phyloP scores from a whole-genome alignment of 2,113 vertebrate species.

The Notothenia rossii region DNA sequence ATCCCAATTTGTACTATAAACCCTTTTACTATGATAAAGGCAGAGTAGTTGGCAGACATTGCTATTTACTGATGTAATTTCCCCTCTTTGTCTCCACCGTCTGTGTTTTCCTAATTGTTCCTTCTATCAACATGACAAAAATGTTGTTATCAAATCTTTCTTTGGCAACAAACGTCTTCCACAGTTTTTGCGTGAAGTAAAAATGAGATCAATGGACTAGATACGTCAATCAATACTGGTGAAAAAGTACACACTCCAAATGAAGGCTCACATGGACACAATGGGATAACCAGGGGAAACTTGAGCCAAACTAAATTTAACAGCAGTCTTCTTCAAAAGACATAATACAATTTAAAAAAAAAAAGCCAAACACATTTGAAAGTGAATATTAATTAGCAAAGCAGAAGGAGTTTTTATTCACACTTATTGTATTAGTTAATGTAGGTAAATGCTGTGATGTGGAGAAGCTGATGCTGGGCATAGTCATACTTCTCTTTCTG shows the following conservation, averaged over 20 bases:
- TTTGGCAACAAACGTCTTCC: background rate
- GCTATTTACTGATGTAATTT: too few relatives aligned
- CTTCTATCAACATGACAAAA: background rate
- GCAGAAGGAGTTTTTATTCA: background rate
- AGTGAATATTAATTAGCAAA: background rate
- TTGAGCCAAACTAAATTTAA: background rate
- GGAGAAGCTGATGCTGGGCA: conserved; percentile 17
- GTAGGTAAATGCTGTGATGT: conserved; percentile 16
- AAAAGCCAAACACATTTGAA: background rate
- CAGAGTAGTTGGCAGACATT: too few relatives aligned
- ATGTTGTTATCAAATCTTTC: background rate
- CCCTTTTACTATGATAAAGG: too few relatives aligned
- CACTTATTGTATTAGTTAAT: background rate
- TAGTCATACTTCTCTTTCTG: conserved; percentile 4
- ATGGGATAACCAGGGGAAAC: background rate
- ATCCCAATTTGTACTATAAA: too few relatives aligned
- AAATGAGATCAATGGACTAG: background rate
- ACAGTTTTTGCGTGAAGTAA: background rate
- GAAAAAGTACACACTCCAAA: background rate
- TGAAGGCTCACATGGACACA: background rate
- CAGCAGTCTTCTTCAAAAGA: background rate
- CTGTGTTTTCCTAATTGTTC: background rate
- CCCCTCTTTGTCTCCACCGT: too few relatives aligned
- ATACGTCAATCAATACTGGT: background rate
- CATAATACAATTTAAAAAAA: background rate